A percentile compares a stretch with the other conserved stretches of the same genome.
Conservation (phyloP, 2,888 invertebrate species). For the Oxyteleia sp. region DNA sequence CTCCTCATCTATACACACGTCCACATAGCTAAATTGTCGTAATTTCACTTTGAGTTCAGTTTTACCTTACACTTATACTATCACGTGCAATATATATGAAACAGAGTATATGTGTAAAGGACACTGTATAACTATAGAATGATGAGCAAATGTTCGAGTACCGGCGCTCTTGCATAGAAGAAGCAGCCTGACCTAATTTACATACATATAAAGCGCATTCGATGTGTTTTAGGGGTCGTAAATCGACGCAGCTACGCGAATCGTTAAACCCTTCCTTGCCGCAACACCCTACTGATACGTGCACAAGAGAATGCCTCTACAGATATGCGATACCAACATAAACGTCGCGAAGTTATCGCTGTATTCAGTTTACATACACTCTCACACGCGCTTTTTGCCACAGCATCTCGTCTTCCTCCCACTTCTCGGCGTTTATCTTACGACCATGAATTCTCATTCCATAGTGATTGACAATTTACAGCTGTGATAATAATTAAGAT, state of each 20-base stretch:
- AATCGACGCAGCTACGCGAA: slow-evolving; percentile 87
- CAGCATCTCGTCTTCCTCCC: slow-evolving; percentile 38
- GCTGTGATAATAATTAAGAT: slow-evolving; percentile 39
- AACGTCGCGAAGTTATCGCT: slow-evolving; percentile 64
- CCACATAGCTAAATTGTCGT: slow-evolving; percentile 79
- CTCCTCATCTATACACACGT: slow-evolving; percentile 65
- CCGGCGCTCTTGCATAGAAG: slow-evolving; percentile 76
- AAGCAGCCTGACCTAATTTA: slow-evolving; percentile 87
- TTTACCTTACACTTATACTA: slow-evolving; percentile 75
- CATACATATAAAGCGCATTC: slow-evolving; percentile 88
- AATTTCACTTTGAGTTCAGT: slow-evolving; percentile 81
- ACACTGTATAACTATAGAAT: slow-evolving; percentile 65
- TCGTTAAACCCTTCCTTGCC: slow-evolving; percentile 88
- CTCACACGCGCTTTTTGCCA: slow-evolving; percentile 35
- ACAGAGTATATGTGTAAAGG: slow-evolving; percentile 51
- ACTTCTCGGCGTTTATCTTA: slow-evolving; percentile 44
- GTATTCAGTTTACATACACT: slow-evolving; percentile 50
- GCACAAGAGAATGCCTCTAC: slow-evolving; percentile 78
- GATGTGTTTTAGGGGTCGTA: slow-evolving; percentile 88
- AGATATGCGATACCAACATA: slow-evolving; percentile 69
- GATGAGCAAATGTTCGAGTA: slow-evolving; percentile 67
- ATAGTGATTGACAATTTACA: slow-evolving; percentile 53
- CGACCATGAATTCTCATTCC: slow-evolving; percentile 45
- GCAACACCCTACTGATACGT: slow-evolving; percentile 84
- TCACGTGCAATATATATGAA: slow-evolving; percentile 43